Base-by-base conservation (phyloP, 2,797 vertebrate genomes). In the Macroramphosus scolopax region DNA sequence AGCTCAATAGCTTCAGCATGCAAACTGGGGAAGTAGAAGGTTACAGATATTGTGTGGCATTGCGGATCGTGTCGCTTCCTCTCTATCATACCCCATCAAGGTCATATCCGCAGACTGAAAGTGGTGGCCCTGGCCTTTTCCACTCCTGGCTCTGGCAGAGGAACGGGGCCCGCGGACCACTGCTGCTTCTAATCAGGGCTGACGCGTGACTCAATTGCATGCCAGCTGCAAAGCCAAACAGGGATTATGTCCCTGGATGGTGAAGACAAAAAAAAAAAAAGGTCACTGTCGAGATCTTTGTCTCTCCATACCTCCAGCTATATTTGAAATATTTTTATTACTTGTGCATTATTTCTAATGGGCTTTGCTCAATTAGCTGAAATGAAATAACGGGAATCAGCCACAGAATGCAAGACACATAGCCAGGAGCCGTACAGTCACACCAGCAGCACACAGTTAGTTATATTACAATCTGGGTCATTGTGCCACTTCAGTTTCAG, bases 181-280 rank as follows among this genome's bases (percentile, higher is more conserved):
- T 86, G 86, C 82, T 87, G 85, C 85, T 88, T 88, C 87, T 91
- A 91, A 91, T 92, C 87, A 83, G 80, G 83, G 81, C 80, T 89
- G 90, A 91, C 81, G 87, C 68, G 83, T 91, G 90, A 92, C 89
- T 92, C 89, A 90, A 88, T 87, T 63, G 81, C 80, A 85, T 83
- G 85, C 87, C 88, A 87, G 86, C 78, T 86, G 77, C 68, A 79
- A 78, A 78, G 85, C 82, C 78, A 80, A 82, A 83, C 71, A 61
- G 68, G 76, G 80, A 88, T 87, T 88, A 80, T 87, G 84, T 85
- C 85, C 85, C 79, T 78, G 78, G 85, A 89, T 85, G 78, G 82
- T 84, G 82, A 86, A 84, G 76, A 83, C 71, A 74, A 44, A 2
- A 20, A 68, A 62, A 74, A 83, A 78, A 82, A 87, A 89, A 85